Evolutionary conservation across 2,888 invertebrate genomes (phyloP).

Genomic region (Pachydiplax longipennis): DNA sequence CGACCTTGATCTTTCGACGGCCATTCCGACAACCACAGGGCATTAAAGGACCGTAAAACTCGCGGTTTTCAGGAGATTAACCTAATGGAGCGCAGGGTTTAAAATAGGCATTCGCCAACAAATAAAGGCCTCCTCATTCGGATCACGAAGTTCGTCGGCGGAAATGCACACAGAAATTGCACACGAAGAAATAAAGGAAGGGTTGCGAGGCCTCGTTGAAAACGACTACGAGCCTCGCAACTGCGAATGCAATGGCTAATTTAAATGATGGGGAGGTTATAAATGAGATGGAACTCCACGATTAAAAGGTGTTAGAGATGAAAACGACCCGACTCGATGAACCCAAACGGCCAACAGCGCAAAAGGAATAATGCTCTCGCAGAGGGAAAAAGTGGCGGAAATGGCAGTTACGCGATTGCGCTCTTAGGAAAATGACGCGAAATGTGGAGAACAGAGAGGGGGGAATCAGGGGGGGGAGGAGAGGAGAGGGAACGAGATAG

Average conservation of each 20-base stretch:
- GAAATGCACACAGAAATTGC: not conserved
- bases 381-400: not conserved
- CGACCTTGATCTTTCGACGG: too few relatives aligned
- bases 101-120: too few relatives aligned
- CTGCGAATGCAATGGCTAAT: not conserved
- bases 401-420: not conserved
- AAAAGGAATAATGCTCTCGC: not conserved
- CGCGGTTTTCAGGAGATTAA: too few relatives aligned
- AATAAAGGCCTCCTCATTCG: too few relatives aligned
- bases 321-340: not conserved
- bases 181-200: not conserved
- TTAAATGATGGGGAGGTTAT: not conserved
- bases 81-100: too few relatives aligned
- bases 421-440: not conserved
- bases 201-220: not conserved
- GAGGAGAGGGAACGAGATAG: not conserved
- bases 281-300: not conserved
- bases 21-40: too few relatives aligned
- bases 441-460: not conserved
- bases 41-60: too few relatives aligned
- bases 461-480: too few relatives aligned
- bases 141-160: not conserved
- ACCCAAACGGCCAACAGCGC: not conserved
- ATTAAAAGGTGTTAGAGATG: not conserved
- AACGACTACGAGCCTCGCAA: not conserved